A percentile compares a stretch with the other conserved stretches of the same genome.
phyloP scores from a whole-genome alignment of 2,797 vertebrate genomes.

The Chaunax sp. region DNA sequence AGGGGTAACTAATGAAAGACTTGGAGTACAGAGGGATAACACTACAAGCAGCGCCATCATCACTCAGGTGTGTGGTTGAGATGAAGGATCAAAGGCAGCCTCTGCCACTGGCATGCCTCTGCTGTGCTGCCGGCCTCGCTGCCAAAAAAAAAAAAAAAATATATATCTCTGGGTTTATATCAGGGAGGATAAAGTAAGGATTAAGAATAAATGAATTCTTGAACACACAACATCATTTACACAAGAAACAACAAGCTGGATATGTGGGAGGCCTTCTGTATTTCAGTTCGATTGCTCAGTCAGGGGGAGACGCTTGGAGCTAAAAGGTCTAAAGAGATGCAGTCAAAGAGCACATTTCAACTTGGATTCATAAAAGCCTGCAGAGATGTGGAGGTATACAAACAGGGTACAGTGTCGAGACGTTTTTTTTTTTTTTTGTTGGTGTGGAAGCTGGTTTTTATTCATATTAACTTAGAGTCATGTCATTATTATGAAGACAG shows the following conservation, averaged over 20 bases:
- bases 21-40: constrained; percentile 75
- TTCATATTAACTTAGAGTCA: constrained; percentile 31
- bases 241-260: constrained; percentile 83
- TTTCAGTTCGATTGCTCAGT: constrained; percentile 64
- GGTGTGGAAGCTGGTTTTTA: constrained; percentile 26
- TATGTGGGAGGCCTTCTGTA: constrained; percentile 74
- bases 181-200: constrained; percentile 78
- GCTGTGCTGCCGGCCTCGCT: constrained; percentile 65
- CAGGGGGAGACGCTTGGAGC: constrained; percentile 55
- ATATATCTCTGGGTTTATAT: constrained; percentile 78
- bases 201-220: constrained; percentile 81
- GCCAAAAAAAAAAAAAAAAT: constrained; percentile 74
- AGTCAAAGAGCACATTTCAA: constrained; percentile 35
- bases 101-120: constrained; percentile 75
- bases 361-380: constrained; percentile 32
- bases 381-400: constrained; percentile 31
- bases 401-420: constrained; percentile 21
- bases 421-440: constrained; percentile 1
- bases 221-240: constrained; percentile 83
- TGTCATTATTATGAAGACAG: constrained; percentile 13
- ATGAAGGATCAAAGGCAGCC: constrained; percentile 77
- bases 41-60: constrained; percentile 81
- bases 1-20: constrained; percentile 77
- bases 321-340: constrained; percentile 55
- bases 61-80: constrained; percentile 81